Evolutionary conservation across 2,797 vertebrate genomes (phyloP), one percentile per base, ranked within the genome.

Genomic region (Ctenopoma multispine): DNA sequence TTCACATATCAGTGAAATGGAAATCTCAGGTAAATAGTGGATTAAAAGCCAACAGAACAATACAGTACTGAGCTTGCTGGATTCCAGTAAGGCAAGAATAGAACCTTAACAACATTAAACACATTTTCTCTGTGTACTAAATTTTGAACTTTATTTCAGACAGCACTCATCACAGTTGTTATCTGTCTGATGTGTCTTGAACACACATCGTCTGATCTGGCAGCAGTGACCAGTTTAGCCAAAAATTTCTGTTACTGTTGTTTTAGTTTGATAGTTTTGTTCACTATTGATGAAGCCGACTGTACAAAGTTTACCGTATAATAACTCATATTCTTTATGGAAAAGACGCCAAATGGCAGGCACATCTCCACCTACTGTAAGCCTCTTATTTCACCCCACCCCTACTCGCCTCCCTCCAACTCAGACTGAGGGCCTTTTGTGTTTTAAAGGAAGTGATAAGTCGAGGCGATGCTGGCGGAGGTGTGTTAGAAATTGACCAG

Each of bases 401-500:
- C 60, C 38, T 59, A 63, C 29, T 63, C 53, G 48, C 73, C 40
- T 63, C 63, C 60, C 24, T 65, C 54, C 50, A 36, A 54, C 49
- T 66, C 10, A 65, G 50, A 73, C 80, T 77, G 67, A 51, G 80
- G 59, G 68, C 31, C 77, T 81, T 86, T 79, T 86, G 80, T 89
- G 72, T 60, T 72, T 49, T 61, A 49, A 40, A 75, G 80, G 80
- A 79, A 85, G 78, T 47, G 81, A 80, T 73, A 76, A 66, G 77
- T 82, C 2, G 72, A 79, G 65, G 57, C 40, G 3, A 74, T 87
- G 80, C 79, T 81, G 84, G 79, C 18, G 44, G 76, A 77, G 80
- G 62, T 69, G 72, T 10, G 17, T 67, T 81, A 44, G 77, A 85
- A 84, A 82, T 51, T 79, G 72, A 77, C 78, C 88, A 87, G 83